Evolutionary conservation across 2,797 vertebrate species (phyloP).

Genomic region (Lutjanus argentimaculatus): DNA sequence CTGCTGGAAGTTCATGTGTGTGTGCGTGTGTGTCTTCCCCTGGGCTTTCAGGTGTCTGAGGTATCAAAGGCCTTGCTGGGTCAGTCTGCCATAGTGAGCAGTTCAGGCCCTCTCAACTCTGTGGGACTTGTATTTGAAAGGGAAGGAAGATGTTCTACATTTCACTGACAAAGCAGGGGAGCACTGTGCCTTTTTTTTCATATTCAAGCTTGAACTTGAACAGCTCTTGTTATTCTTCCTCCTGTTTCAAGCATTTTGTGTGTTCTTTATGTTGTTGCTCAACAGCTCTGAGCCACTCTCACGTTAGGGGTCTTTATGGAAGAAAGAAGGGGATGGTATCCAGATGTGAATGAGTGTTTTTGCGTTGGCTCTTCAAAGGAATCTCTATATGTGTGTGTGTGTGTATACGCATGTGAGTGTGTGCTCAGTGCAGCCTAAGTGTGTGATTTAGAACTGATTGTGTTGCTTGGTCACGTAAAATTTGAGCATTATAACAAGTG

Average conservation of each 20-base stretch:
- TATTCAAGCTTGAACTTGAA: conserved; percentile 42
- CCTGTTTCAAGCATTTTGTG: conserved; percentile 50
- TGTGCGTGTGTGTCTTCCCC: conserved; percentile 17
- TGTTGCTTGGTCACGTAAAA: conserved; percentile 66
- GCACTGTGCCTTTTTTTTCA: conserved; percentile 46
- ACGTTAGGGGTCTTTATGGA: conserved; percentile 71
- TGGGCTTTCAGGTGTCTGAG: conserved; percentile 55
- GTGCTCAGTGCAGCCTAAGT: conserved; percentile 41
- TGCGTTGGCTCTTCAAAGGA: conserved; percentile 61
- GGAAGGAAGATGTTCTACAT: conserved; percentile 68
- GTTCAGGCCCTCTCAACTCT: conserved; percentile 47
- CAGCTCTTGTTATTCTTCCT: conserved; percentile 65
- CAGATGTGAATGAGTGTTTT: conserved; percentile 81
- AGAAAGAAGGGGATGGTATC: conserved; percentile 80
- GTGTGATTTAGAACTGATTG: conserved; percentile 67
- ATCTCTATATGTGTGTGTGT: conserved; percentile 37
- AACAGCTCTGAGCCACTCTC: conserved; percentile 62
- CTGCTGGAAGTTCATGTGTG: conserved; percentile 19
- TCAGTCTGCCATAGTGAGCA: conserved; percentile 30
- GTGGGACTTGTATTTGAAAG: conserved; percentile 55
- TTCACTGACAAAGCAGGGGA: conserved; percentile 53
- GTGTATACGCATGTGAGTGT: conserved; percentile 33
- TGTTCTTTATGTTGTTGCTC: conserved; percentile 65
- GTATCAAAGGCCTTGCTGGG: conserved; percentile 54
- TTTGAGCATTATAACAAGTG: conserved; percentile 60